These are phyloP conservation scores for Papio anubis DNA, from an alignment of 2,113 vertebrate genomes.

Conservation along the genomic window DNA sequence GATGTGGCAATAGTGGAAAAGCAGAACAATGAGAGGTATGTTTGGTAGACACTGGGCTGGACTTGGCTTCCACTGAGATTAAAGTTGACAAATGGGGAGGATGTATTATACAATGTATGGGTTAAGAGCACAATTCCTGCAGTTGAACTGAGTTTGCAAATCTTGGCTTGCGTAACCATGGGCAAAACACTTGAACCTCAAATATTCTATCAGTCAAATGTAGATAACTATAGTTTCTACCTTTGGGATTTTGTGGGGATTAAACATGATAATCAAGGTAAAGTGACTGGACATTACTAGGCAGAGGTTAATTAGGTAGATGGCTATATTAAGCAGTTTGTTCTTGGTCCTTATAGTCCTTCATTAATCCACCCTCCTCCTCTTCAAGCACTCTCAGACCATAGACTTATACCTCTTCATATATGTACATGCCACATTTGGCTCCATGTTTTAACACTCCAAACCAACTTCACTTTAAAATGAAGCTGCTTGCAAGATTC, in stretches of 20 bases:
- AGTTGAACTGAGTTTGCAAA: not conserved
- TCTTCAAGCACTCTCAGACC: not conserved
- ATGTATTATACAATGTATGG: fast-evolving
- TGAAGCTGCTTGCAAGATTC: not conserved
- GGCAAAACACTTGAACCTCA: not conserved
- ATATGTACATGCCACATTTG: fast-evolving
- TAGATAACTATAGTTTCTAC: not conserved
- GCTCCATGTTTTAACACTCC: not conserved
- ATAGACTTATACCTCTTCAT: not conserved
- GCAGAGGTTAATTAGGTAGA: not conserved
- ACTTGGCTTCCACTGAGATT: not conserved
- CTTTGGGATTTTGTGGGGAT: not conserved
- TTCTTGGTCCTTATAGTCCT: not conserved
- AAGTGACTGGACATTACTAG: not conserved
- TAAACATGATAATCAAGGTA: not conserved
- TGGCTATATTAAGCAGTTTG: not conserved
- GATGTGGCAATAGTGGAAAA: not conserved
- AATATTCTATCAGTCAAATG: not conserved
- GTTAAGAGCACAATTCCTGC: not conserved
- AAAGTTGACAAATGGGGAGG: not conserved
- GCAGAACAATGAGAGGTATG: not conserved
- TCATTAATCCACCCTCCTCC: not conserved
- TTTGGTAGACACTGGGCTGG: not conserved
- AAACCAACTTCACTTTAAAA: no score
- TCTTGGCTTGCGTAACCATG: not conserved